Base-by-base conservation (phyloP, 2,888 invertebrate genomes). In the Blomia tropicalis region DNA sequence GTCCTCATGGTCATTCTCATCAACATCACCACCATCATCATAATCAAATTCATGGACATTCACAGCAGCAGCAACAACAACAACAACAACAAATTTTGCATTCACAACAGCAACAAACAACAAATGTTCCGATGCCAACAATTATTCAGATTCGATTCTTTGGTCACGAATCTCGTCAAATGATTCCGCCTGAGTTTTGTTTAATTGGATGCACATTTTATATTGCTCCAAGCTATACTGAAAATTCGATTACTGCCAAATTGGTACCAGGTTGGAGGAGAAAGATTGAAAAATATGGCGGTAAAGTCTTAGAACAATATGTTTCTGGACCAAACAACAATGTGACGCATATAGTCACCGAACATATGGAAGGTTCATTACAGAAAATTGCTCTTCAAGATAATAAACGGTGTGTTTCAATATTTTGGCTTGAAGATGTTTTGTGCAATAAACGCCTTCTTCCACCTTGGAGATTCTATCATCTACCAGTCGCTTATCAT, bases 391-490 rank as follows among this genome's bases (percentile, higher is more conserved):
- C 78, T 1, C 67, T 79, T 54, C 75, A 80, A 43, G 83, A 83
- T 69, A 79, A 80, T 32, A 82, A 82, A 69, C 77, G 83, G 27
- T 81, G 87, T 69, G 84, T 90, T 1, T 88, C 87, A 7, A 82
- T 86, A 0, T 83, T 84, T 72, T 91, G 90, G 90, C 77, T 98
- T 32, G 90, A 87, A 64, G 96, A 98, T 74, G 85, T 89, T 4
- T 81, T 96, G 70, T 73, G 82, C 25, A 83, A 85, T 58, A 86
- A 87, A 69, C 86, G 86, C 70, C 83, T 95, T 69, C 75, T 83
- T 60, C 89, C 93, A 0, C 96, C 98, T 0, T 93, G 87, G 86
- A 85, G 87, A 70, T 88, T 91, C 14, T 77, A 92, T 53, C 96
- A 98, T 75, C 79, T 96, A 69, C 96, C 96, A 11, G 65, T 73